Evolutionary conservation across 2,888 invertebrate genomes (phyloP), one percentile per base, ranked within the genome.

Genomic region (Himalopsyche tibetana): DNA sequence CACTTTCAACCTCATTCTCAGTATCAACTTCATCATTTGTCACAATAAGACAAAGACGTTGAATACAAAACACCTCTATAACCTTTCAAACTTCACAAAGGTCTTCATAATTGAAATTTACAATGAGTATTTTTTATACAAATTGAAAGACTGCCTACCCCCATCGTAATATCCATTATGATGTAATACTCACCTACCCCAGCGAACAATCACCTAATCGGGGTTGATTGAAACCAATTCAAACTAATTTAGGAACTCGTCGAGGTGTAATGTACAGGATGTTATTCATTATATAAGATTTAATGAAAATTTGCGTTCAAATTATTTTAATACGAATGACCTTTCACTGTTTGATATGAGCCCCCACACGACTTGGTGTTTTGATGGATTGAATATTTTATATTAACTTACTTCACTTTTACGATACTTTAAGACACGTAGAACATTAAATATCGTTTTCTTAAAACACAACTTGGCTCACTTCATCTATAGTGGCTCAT

Each of bases 201-300:
- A n/a, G 45, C 74, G 38, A 55, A 63, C 81, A 83, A 84, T 84
- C 83, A 84, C 86, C 88, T 87, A 88, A 88, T 88, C 88, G 87
- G 83, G 85, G 88, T 82, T 87, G 85, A 88, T 88, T 88, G 88
- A 87, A 87, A 83, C 80, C 88, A 88, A 88, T 88, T 88, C 88
- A 86, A 86, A 85, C 88, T 88, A 88, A 88, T 88, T 87, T 86
- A 88, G 84, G 74, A 82, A 80, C 87, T 80, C 83, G 86, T 85
- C 83, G 88, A 88, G 87, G 87, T 88, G 88, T 69, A 82, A 81
- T 82, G 3, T 15, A 82, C n/a, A 63, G 42, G 63, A 6, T 40
- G 83, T 17, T 83, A 82, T n/a, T 19, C 36, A 80, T 36, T 38
- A 36, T 69, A 9, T 45, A 45, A 45, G 11, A 2, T 8, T 28